phyloP scores from a whole-genome alignment of 2,797 vertebrate genomes.

The Rhynchotus rufescens region DNA sequence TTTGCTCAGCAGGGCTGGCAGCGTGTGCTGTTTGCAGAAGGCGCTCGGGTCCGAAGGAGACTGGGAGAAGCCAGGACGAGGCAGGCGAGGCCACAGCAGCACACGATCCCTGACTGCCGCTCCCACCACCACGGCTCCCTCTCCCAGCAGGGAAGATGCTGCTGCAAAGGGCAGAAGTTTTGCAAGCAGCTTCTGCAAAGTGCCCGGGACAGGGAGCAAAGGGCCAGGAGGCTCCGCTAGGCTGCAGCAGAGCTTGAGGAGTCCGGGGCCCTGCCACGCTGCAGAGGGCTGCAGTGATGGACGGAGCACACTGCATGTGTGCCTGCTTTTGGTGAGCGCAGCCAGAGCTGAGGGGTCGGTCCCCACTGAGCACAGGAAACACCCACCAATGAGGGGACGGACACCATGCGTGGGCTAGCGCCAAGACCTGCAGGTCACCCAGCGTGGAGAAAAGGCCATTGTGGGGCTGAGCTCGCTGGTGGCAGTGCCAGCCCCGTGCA shows the following conservation, averaged over 20 bases:
- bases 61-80: background rate
- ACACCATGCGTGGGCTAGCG: too few species aligned
- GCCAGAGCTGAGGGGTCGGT: background rate
- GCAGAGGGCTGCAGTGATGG: background rate
- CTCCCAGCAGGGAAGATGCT: background rate
- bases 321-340: background rate
- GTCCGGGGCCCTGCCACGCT: too few species aligned
- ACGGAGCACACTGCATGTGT: background rate
- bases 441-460: background rate
- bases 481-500: too few species aligned
- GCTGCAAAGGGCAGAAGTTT: background rate
- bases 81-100: background rate
- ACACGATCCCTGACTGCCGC: background rate
- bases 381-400: too few species aligned
- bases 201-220: background rate
- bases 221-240: background rate
- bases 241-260: too few species aligned
- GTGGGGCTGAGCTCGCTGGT: background rate
- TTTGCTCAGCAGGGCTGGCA: slow-evolving; percentile 70
- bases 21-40: slow-evolving; percentile 24
- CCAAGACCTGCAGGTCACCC: too few species aligned
- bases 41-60: background rate
- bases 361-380: background rate
- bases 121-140: too few species aligned
- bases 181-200: background rate